Evolutionary conservation across 2,113 vertebrate species (phyloP).

Genomic region (Urocolius indicus): DNA sequence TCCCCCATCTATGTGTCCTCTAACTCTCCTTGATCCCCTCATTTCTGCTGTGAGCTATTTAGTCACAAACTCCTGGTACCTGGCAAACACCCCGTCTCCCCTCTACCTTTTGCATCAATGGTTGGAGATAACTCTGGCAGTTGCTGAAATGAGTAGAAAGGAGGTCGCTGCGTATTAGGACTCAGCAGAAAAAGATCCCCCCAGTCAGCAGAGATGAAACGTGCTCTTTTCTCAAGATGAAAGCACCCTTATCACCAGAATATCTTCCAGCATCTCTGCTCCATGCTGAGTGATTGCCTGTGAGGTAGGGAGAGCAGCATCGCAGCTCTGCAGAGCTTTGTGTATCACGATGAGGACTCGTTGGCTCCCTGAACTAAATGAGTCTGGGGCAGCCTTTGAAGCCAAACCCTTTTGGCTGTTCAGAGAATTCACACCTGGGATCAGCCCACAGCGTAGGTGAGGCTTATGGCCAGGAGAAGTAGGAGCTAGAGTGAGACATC

Average conservation of each 20-base stretch:
- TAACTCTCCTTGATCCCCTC: accelerated
- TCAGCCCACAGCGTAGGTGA: accelerated
- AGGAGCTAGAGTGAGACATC: background rate
- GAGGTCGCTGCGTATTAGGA: background rate
- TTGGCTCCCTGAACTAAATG: background rate
- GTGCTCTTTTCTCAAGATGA: background rate
- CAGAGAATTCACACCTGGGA: background rate
- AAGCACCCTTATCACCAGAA: background rate
- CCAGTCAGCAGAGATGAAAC: background rate
- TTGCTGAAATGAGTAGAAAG: background rate
- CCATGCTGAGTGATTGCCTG: background rate
- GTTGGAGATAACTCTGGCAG: background rate
- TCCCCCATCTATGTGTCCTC: accelerated
- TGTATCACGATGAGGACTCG: background rate
- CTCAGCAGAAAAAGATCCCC: background rate
- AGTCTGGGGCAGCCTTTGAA: background rate
- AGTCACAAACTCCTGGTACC: background rate
- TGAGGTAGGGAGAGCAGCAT: background rate
- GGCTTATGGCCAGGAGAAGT: background rate
- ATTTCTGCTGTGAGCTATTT: accelerated
- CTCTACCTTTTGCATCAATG: background rate
- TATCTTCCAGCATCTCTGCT: background rate
- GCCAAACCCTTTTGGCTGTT: background rate
- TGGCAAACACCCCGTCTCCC: background rate
- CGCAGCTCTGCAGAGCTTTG: background rate